Evolutionary conservation across 2,797 vertebrate species (phyloP), one percentile per base, ranked within the genome.

Genomic region (Malacoctenus gilli): DNA sequence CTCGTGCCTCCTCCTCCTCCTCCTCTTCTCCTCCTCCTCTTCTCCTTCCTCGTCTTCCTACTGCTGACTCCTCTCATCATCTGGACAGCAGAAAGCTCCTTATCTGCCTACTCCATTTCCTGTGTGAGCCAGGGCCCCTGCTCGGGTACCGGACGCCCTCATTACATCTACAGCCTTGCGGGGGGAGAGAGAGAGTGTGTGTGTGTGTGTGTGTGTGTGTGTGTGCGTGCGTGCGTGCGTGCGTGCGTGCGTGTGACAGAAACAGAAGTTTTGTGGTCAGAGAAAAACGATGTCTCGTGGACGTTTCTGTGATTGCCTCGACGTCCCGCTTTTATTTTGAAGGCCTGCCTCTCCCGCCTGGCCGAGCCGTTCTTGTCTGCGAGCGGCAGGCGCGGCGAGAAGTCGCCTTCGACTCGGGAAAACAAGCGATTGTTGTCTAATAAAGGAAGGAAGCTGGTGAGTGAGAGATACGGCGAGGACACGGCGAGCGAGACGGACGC

Each of bases 101-200:
- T 84, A 87, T 87, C 81, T 85, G 80, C 75, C 81, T 72, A 68
- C 81, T 86, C 83, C 58, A 87, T 87, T 91, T 91, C 85, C 85
- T 87, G 78, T 84, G 58, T 77, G 75, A 85, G 83, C 72, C 66
- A 14, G 70, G 74, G 79, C 78, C 83, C 75, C 83, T 5, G 44
- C 82, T 70, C 60, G 77, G 75, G 80, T 50, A 81, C 77, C 65
- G 68, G 80, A 79, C 55, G 72, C 63, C 79, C 67, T 83, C 59
- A 82, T 84, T 83, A 82, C 65, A 77, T 79, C 75, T 60, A 75
- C 76, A 77, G 74, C 79, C 64, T 30, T 18, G 56, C 57, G 60
- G 38, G 65, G 50, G 54, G 52, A 31, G 59, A 36, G 74, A 51
- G 34, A 36, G 34, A 19, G 43, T 28, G 12, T 57, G 46, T 49